These are phyloP conservation scores for Lasioglossum albipes DNA, from an alignment of 1,140 invertebrate genomes.

Conservation along the genomic window DNA sequence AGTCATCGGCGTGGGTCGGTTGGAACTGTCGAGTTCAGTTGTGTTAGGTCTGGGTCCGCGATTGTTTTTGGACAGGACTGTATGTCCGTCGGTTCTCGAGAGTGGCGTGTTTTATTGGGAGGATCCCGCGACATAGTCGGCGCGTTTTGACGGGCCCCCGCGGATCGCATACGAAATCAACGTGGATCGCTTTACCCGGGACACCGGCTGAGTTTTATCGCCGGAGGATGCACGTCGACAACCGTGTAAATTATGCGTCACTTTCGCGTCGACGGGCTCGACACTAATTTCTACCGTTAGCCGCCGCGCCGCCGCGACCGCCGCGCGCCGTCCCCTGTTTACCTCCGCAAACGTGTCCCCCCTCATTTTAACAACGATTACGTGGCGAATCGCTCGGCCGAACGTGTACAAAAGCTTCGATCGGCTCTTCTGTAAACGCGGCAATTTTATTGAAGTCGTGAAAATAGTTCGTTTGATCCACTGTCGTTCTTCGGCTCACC, in stretches of 20 bases:
- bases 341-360: background rate
- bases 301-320: too few species aligned
- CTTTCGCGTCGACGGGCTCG: slow-evolving; percentile 46
- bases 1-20: too few species aligned
- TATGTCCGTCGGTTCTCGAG: slow-evolving; percentile 8
- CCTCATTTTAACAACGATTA: background rate
- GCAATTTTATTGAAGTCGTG: too few species aligned
- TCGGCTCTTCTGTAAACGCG: too few species aligned
- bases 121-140: slow-evolving; percentile 68
- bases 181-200: slow-evolving; percentile 35
- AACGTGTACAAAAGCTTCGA: background rate
- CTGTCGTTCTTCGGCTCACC: too few species aligned
- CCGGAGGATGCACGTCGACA: slow-evolving; percentile 27
- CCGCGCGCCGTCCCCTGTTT: too few species aligned
- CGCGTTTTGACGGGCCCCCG: slow-evolving; percentile 69
- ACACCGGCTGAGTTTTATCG: slow-evolving; percentile 61
- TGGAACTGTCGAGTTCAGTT: too few species aligned
- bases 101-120: slow-evolving; percentile 68
- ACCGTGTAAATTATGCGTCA: slow-evolving; percentile 64
- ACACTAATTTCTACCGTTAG: slow-evolving; percentile 40
- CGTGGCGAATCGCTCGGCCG: background rate
- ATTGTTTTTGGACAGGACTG: slow-evolving; percentile 36
- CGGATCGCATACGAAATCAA: slow-evolving; percentile 71
- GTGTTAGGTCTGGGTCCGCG: background rate
- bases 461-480: too few species aligned